Evolutionary conservation across 1,140 invertebrate species (phyloP).

Genomic region (Asbolus verrucosus): DNA sequence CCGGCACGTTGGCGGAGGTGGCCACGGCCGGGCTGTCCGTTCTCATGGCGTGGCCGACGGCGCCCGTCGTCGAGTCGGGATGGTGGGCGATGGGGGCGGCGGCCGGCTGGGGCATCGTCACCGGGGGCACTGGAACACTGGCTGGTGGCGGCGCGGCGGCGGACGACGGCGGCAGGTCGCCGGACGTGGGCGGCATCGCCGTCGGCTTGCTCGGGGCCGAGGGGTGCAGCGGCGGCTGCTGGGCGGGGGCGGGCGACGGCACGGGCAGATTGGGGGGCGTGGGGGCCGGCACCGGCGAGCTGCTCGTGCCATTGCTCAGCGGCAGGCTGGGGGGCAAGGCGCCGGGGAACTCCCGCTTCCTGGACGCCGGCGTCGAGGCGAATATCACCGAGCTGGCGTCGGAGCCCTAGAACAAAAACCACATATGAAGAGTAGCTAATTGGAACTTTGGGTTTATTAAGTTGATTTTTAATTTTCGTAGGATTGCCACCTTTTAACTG

Average conservation of each 20-base stretch:
- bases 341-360: conserved; percentile 70
- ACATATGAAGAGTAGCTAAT: no score
- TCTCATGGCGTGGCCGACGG: conserved; percentile 54
- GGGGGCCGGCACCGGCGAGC: conserved; percentile 61
- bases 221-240: conserved; percentile 65
- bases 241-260: conserved; percentile 67
- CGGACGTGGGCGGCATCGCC: conserved; percentile 53
- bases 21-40: conserved; percentile 66
- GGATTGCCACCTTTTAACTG: no score
- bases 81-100: conserved; percentile 61
- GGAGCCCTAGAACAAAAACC: conserved; percentile 65
- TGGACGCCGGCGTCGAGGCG: conserved; percentile 72
- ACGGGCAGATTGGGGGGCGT: conserved; percentile 66
- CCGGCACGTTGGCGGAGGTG: conserved; percentile 63
- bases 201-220: conserved; percentile 53
- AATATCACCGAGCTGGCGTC: conserved; percentile 83
- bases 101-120: conserved; percentile 60
- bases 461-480: no score
- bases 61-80: conserved; percentile 57
- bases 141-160: conserved; percentile 49
- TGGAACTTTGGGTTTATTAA: no score
- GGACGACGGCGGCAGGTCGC: conserved; percentile 41
- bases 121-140: conserved; percentile 51
- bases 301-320: conserved; percentile 60
- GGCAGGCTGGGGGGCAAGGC: conserved; percentile 64